Evolutionary conservation across 2,113 vertebrate genomes (phyloP), one percentile per base, ranked within the genome.

Genomic region (Neopipo cinnamomea): DNA sequence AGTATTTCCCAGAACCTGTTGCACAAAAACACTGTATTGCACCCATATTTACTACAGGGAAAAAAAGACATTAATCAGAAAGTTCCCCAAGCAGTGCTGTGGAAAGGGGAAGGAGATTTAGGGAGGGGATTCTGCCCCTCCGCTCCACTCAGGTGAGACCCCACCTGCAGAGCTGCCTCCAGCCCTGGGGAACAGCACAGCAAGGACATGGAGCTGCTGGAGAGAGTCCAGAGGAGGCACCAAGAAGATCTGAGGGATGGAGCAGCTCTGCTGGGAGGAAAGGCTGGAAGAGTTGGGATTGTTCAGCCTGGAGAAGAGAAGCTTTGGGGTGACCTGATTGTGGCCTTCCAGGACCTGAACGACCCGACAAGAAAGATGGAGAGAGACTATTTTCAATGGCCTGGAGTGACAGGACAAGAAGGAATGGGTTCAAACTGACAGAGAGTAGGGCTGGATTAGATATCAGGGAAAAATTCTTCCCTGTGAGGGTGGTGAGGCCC

Each of bases 391-490:
- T 78, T 2, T 3, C 49, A 66, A 35, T 37, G 33, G 5, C 1
- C 1, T 52, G 61, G 5, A 65, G 41, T 4, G 41, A 8, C 21
- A 67, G 62, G 4, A 67, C 3, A 4, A 37, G 33, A 42, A 6
- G 30, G 18, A 81, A 49, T 68, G n/a, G 52, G 17, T 58, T 39
- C 47, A 2, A 3, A 65, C 0, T 53, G 42, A 2, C 5, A n/a
- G 28, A 68, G 6, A 7, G 14, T 4, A 49, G 14, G 50, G 6
- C 4, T 28, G 10, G 53, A 11, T 49, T 3, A 18, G 79, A 65
- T n/a, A 1, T 15, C 55, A 5, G 27, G 23, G 0, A 12, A 14
- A 4, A 85, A 66, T 49, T n/a, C 0, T 19, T 85, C 0, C 0
- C 59, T 56, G 19, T 2, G 2, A 84, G 37, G 31, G 5, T 25